These are phyloP conservation scores for Xenentodon cancila DNA, from an alignment of 2,797 vertebrate genomes.

Conservation along the genomic window DNA sequence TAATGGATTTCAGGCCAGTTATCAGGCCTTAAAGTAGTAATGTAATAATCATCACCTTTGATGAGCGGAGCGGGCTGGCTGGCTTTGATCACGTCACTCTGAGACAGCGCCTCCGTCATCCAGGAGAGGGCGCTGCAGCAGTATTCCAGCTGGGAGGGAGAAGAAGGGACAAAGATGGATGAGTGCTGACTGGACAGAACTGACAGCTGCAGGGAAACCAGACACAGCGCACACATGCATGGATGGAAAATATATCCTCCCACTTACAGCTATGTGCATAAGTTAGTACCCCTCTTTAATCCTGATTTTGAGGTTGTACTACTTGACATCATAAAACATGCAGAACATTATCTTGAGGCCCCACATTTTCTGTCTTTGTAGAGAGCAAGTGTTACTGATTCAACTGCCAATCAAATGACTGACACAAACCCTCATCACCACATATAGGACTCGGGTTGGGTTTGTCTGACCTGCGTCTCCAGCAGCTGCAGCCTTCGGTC, in stretches of 20 bases:
- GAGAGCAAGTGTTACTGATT: no score
- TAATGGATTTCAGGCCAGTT: no score
- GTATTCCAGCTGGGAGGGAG: conserved; percentile 80
- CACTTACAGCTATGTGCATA: no score
- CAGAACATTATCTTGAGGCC: no score
- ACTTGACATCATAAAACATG: no score
- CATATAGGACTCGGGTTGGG: not conserved
- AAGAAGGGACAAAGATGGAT: conserved; percentile 10
- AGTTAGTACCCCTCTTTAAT: no score
- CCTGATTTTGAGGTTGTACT: no score
- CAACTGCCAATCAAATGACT: not conserved
- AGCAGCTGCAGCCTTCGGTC: conserved; percentile 81
- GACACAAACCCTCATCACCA: not conserved
- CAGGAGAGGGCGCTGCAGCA: conserved; percentile 85
- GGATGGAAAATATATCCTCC: no score
- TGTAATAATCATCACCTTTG: conserved; percentile 51
- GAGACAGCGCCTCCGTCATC: conserved; percentile 83
- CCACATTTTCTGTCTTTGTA: no score
- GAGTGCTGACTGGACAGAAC: conserved; percentile 62
- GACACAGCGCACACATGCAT: conserved; percentile 11
- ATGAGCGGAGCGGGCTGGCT: conserved; percentile 58
- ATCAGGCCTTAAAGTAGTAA: no score
- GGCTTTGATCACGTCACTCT: conserved; percentile 77
- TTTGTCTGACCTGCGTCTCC: conserved; percentile 81
- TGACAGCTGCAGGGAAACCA: conserved; percentile 66